Percentiles rank a stretch among this genome's conserved stretches.
These are phyloP conservation scores for Leptura quadrifasciata DNA, from an alignment of 2,888 invertebrate genomes.

Conservation along the genomic window DNA sequence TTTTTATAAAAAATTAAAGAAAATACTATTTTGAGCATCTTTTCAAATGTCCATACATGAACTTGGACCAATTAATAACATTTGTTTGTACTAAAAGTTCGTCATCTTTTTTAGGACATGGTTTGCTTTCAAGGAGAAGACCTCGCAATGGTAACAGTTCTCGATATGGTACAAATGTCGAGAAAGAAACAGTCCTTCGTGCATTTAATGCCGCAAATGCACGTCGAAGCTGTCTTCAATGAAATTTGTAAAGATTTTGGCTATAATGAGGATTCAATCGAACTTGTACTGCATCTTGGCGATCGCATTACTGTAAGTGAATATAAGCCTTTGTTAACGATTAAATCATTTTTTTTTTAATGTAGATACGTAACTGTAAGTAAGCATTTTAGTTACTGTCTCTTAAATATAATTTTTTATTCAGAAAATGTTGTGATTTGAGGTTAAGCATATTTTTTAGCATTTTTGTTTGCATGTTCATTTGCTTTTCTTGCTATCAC, in stretches of 20 bases:
- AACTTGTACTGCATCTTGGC: slow-evolving; percentile 58
- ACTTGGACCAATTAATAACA: too few relatives aligned
- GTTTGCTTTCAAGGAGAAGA: slow-evolving; percentile 73
- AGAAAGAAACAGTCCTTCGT: slow-evolving; percentile 63
- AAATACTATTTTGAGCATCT: too few relatives aligned
- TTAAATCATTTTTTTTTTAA: background rate
- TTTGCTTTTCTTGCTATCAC: too few relatives aligned
- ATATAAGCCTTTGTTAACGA: background rate
- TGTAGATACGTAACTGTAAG: too few relatives aligned
- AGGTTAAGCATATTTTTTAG: too few relatives aligned
- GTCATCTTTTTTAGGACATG: slow-evolving; percentile 70
- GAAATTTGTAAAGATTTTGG: slow-evolving; percentile 74
- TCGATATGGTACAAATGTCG: slow-evolving; percentile 62
- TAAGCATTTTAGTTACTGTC: too few relatives aligned
- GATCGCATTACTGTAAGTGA: slow-evolving; percentile 61
- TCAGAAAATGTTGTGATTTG: too few relatives aligned
- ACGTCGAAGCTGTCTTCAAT: slow-evolving; percentile 73
- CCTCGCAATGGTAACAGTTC: slow-evolving; percentile 65
- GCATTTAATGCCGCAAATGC: slow-evolving; percentile 71
- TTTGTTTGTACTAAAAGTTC: too few relatives aligned
- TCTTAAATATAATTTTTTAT: too few relatives aligned
- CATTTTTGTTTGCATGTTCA: too few relatives aligned
- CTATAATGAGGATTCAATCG: slow-evolving; percentile 69
- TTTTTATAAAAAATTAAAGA: too few relatives aligned
- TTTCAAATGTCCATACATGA: too few relatives aligned